Percentiles rank a stretch among this genome's conserved stretches.
phyloP scores from a whole-genome alignment of 1,140 invertebrate species.

The Sycophila sp. region DNA sequence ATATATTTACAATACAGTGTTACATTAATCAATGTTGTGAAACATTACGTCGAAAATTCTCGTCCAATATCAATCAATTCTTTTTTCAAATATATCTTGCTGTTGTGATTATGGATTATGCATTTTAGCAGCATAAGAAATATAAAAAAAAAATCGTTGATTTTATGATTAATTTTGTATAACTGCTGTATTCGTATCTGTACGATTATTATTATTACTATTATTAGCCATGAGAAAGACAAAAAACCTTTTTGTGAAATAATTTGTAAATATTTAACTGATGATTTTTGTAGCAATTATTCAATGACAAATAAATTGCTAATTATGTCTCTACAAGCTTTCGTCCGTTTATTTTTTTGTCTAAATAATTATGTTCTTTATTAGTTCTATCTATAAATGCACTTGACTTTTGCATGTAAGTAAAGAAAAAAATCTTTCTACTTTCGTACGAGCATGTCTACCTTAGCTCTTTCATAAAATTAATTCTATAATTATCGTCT shows the following conservation, averaged over 20 bases:
- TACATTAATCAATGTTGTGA: neutral
- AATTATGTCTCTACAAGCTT: neutral
- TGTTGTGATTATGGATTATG: too few relatives aligned
- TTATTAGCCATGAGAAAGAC: neutral
- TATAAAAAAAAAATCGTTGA: too few relatives aligned
- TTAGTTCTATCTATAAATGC: conserved; percentile 12
- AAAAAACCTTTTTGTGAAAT: neutral
- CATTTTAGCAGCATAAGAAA: too few relatives aligned
- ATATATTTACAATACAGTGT: neutral
- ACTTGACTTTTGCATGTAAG: conserved; percentile 20
- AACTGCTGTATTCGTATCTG: too few relatives aligned
- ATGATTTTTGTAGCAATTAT: too few relatives aligned
- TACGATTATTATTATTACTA: neutral
- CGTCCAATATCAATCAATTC: too few relatives aligned
- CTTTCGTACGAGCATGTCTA: neutral
- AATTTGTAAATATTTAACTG: conserved; percentile 24
- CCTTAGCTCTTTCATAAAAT: too few relatives aligned
- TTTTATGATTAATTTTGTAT: too few relatives aligned
- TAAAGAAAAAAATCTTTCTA: conserved; percentile 12
- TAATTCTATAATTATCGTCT: too few relatives aligned
- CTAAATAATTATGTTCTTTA: conserved; percentile 9
- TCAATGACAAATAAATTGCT: conserved; percentile 26
- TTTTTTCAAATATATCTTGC: too few relatives aligned
- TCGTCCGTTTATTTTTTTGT: conserved; percentile 8
- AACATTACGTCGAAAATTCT: too few relatives aligned